A percentile compares a stretch with the other conserved stretches of the same genome.
phyloP scores from a whole-genome alignment of 2,113 vertebrate genomes.

The Dasyurus viverrinus region DNA sequence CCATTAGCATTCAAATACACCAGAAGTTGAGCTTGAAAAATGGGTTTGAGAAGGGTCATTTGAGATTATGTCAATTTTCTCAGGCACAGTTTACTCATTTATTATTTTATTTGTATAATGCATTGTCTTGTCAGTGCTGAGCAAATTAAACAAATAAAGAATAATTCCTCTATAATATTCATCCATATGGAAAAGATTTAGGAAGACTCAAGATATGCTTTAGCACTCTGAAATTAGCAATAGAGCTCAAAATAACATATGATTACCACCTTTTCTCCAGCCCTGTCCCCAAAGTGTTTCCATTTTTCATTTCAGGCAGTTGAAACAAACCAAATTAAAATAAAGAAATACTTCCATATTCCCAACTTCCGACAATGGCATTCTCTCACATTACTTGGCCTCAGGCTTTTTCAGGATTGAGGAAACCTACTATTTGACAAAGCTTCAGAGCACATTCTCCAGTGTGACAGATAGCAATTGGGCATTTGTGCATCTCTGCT shows the following conservation, averaged over 20 bases:
- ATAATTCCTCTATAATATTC: neutral
- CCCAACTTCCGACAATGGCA: too few relatives aligned
- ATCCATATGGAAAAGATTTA: slow-evolving; percentile 16
- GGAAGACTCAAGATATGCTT: neutral
- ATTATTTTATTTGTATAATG: slow-evolving; percentile 40
- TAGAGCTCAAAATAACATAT: slow-evolving; percentile 16
- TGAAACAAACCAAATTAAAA: neutral
- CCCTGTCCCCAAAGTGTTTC: neutral
- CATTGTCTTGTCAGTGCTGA: neutral
- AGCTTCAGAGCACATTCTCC: neutral
- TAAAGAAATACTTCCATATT: neutral
- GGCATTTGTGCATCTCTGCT: neutral
- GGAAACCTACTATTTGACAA: slow-evolving; percentile 1
- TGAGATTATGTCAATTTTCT: slow-evolving; percentile 25
- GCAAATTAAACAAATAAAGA: slow-evolving; percentile 27
- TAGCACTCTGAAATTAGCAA: slow-evolving; percentile 20
- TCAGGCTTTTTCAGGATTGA: neutral
- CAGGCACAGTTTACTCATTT: neutral
- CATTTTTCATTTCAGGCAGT: slow-evolving; percentile 20
- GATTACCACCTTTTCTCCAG: neutral
- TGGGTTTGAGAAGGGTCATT: slow-evolving; percentile 3
- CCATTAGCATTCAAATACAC: slow-evolving; percentile 31
- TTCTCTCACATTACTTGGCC: neutral
- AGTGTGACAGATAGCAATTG: neutral
- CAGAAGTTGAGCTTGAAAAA: slow-evolving; percentile 34